Conservation (phyloP, 2,888 invertebrate genomes). For the Sphaerolaimus hirsutus region DNA sequence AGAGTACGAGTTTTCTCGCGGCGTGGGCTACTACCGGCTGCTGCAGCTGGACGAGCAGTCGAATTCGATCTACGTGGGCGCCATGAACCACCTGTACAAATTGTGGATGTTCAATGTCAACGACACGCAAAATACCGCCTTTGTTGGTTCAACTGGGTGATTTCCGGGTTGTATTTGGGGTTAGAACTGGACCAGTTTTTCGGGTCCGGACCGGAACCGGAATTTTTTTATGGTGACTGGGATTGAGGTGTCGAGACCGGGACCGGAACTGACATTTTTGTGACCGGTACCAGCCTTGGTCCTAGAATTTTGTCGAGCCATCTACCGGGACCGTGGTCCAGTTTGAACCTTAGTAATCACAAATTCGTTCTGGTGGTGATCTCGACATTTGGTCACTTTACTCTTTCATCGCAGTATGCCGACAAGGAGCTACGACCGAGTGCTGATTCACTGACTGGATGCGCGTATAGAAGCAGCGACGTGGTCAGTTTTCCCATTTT, state of each 20-base stretch:
- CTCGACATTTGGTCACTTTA: background rate
- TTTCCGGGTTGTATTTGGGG: too few species aligned
- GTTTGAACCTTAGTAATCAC: background rate
- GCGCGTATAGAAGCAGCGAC: conserved; percentile 7
- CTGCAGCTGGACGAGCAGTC: conserved; percentile 15
- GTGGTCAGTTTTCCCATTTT: too few species aligned
- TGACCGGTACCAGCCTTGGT: too few species aligned
- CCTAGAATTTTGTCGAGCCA: too few species aligned
- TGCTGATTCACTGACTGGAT: conserved; percentile 15
- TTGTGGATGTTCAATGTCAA: conserved; percentile 21
- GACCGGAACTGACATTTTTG: too few species aligned
- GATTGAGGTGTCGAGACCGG: background rate
- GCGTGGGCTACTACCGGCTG: conserved; percentile 15
- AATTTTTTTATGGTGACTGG: too few species aligned
- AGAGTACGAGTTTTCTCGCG: conserved; percentile 19
- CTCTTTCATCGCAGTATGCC: conserved; percentile 14
- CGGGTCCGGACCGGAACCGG: too few species aligned
- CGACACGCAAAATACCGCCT: conserved; percentile 17
- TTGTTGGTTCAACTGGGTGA: too few species aligned
- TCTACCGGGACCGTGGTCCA: too few species aligned
- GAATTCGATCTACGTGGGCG: conserved; percentile 22
- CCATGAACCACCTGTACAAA: conserved; percentile 9
- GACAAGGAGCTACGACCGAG: conserved; percentile 12
- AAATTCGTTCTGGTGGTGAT: background rate
- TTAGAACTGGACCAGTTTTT: too few species aligned